Conservation (phyloP, 2,797 vertebrate genomes). For the Galagoides demidoff region DNA sequence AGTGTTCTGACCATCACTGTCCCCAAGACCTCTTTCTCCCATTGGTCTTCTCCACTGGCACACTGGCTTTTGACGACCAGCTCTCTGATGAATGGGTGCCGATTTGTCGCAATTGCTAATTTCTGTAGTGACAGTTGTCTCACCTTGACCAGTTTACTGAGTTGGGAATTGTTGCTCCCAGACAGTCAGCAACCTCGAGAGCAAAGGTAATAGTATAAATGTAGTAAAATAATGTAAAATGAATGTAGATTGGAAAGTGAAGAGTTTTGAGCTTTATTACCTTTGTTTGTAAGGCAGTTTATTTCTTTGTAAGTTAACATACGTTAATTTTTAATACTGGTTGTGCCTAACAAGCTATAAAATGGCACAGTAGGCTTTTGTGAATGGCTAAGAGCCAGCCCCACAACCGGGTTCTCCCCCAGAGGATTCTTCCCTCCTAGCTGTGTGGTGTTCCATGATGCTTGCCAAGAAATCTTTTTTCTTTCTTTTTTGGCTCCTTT, state of each 20-base stretch:
- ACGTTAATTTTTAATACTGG: neutral
- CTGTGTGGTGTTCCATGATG: neutral
- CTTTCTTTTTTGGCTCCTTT: neutral
- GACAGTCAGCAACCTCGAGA: neutral
- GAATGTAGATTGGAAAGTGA: neutral
- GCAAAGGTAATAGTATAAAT: neutral
- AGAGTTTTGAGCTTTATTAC: neutral
- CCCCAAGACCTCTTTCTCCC: neutral
- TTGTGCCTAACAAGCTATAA: neutral
- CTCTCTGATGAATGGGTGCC: neutral
- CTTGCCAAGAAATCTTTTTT: neutral
- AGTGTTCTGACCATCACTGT: neutral
- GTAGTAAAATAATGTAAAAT: neutral
- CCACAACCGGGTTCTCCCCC: neutral
- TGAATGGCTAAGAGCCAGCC: neutral
- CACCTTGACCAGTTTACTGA: neutral
- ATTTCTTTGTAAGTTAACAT: neutral
- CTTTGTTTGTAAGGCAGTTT: neutral
- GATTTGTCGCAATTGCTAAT: neutral
- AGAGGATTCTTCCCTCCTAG: accelerated
- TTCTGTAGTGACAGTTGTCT: neutral
- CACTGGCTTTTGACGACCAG: neutral
- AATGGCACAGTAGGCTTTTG: accelerated
- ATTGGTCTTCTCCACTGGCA: neutral
- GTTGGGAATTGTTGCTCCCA: neutral